A percentile compares a stretch with the other conserved stretches of the same genome.
Conservation (phyloP, 2,888 invertebrate species). For the Antheraea yamamai region DNA sequence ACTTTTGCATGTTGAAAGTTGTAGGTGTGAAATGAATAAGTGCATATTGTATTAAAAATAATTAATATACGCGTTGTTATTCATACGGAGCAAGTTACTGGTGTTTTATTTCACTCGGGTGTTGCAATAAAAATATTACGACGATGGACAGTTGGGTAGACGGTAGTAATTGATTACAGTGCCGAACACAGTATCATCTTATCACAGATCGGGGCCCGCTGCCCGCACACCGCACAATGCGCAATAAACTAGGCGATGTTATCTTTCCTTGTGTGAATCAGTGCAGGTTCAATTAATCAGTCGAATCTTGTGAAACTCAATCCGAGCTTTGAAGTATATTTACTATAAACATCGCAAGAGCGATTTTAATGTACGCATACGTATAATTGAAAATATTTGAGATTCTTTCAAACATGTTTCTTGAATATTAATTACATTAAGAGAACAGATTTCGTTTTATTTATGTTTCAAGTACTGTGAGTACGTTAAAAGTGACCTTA, state of each 20-base stretch:
- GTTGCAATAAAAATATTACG: conserved; percentile 65
- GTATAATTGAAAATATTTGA: background rate
- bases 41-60: conserved; percentile 48
- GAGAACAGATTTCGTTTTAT: no score
- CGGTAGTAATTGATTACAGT: conserved; percentile 71
- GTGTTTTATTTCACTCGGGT: conserved; percentile 68
- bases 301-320: conserved; percentile 23
- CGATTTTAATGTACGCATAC: background rate
- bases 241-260: conserved; percentile 76
- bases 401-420: background rate
- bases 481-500: no score
- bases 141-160: conserved; percentile 56
- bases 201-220: conserved; percentile 63
- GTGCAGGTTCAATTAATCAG: conserved; percentile 42
- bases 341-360: background rate
- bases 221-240: conserved; percentile 63
- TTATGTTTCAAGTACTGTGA: no score
- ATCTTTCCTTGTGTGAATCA: conserved; percentile 77
- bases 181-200: conserved; percentile 65
- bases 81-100: conserved; percentile 56
- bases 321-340: conserved; percentile 14
- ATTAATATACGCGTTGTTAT: conserved; percentile 58
- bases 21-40: background rate
- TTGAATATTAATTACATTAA: background rate
- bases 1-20: background rate